phyloP scores from a whole-genome alignment of 2,888 invertebrate species.

The Coremacera marginata region DNA sequence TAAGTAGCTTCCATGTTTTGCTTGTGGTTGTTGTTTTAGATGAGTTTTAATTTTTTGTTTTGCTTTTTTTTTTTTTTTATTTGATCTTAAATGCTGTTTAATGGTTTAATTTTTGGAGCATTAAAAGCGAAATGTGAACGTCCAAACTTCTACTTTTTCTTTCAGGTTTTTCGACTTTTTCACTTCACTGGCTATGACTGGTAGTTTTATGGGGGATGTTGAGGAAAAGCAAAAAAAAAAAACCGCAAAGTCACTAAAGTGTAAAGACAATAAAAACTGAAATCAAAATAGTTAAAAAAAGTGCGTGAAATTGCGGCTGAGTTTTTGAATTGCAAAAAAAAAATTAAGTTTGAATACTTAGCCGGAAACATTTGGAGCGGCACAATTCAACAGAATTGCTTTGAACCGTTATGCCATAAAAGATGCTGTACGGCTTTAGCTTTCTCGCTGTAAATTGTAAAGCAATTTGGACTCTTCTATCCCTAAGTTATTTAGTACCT shows the following conservation, averaged over 20 bases:
- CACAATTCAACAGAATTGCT: neutral
- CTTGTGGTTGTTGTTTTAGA: neutral
- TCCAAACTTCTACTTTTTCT: neutral
- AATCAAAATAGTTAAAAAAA: no score
- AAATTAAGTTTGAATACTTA: neutral
- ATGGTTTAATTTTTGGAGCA: neutral
- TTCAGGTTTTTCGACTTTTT: constrained; percentile 3
- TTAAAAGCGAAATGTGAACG: neutral
- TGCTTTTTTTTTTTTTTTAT: neutral
- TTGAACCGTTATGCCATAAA: no score
- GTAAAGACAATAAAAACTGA: neutral
- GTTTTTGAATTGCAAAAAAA: neutral
- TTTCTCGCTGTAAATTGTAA: neutral
- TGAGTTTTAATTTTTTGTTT: neutral
- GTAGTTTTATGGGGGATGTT: no score
- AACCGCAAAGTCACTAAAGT: no score
- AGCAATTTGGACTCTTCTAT: neutral
- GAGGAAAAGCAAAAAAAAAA: no score
- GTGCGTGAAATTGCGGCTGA: neutral
- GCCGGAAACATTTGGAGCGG: neutral
- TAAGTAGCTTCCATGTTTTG: neutral
- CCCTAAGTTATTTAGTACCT: no score
- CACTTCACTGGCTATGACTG: neutral
- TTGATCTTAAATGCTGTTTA: neutral
- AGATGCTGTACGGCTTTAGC: neutral